Conservation (phyloP, 2,797 vertebrate genomes). For the Danio albolineatus region DNA sequence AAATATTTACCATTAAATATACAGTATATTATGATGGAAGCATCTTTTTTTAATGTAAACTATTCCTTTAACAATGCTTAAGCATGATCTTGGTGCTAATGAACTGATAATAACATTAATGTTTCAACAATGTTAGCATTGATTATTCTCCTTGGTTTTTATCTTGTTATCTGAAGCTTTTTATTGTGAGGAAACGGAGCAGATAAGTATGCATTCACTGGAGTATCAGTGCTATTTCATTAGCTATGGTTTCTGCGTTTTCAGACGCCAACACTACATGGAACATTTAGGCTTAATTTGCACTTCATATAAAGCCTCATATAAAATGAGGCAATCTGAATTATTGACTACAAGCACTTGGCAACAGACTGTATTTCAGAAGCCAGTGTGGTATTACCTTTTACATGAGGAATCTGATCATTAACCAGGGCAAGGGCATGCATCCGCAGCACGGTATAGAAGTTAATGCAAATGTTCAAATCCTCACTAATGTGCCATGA, state of each 20-base stretch:
- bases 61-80: neutral
- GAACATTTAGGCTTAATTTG: constrained; percentile 17
- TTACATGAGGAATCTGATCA: constrained; percentile 30
- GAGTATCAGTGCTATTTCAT: constrained; percentile 51
- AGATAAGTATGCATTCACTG: constrained; percentile 27
- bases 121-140: neutral
- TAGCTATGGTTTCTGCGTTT: constrained; percentile 17
- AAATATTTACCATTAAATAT: neutral
- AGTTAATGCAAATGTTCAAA: constrained; percentile 51
- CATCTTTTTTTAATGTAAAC: neutral
- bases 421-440: constrained; percentile 23
- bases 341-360: constrained; percentile 34
- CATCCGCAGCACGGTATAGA: constrained; percentile 18
- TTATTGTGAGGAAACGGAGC: constrained; percentile 40
- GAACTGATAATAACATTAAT: neutral
- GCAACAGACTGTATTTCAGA: constrained; percentile 38
- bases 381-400: constrained; percentile 27
- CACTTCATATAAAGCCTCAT: neutral
- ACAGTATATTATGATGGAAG: neutral
- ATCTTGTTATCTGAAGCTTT: constrained; percentile 26
- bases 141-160: constrained; percentile 36
- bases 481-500: constrained; percentile 40
- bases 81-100: neutral
- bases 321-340: constrained; percentile 35
- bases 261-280: constrained; percentile 4